Conservation (phyloP, 1,140 invertebrate genomes). For the Mercenaria mercenaria region DNA sequence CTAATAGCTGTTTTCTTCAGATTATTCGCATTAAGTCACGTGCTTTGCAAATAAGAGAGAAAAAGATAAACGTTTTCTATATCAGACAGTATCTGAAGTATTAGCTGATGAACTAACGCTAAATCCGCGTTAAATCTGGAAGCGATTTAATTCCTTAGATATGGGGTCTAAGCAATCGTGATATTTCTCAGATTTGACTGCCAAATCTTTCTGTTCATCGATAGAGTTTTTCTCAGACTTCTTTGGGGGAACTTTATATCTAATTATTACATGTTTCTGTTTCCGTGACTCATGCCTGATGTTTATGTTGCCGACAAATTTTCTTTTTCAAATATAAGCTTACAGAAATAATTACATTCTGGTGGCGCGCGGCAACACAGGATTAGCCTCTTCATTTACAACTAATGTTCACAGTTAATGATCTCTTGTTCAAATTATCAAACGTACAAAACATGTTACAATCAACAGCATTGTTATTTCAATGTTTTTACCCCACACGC, state of each 20-base stretch:
- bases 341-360: background rate
- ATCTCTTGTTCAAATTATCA: too few relatives aligned
- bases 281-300: background rate
- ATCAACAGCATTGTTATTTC: too few relatives aligned
- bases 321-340: background rate
- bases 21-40: background rate
- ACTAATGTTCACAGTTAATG: too few relatives aligned
- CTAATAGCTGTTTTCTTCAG: background rate
- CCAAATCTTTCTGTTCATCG: background rate
- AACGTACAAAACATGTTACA: too few relatives aligned
- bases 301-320: background rate
- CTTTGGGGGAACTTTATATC: background rate
- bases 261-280: background rate
- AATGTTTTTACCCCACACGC: too few relatives aligned
- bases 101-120: background rate
- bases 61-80: background rate
- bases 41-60: background rate
- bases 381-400: too few relatives aligned
- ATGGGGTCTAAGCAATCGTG: background rate
- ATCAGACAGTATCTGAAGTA: background rate
- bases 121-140: background rate
- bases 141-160: slow-evolving; percentile 7
- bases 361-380: too few relatives aligned
- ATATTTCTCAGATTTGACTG: background rate
- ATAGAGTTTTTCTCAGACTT: background rate